phyloP scores from a whole-genome alignment of 2,113 vertebrate genomes.

The Vimba vimba region DNA sequence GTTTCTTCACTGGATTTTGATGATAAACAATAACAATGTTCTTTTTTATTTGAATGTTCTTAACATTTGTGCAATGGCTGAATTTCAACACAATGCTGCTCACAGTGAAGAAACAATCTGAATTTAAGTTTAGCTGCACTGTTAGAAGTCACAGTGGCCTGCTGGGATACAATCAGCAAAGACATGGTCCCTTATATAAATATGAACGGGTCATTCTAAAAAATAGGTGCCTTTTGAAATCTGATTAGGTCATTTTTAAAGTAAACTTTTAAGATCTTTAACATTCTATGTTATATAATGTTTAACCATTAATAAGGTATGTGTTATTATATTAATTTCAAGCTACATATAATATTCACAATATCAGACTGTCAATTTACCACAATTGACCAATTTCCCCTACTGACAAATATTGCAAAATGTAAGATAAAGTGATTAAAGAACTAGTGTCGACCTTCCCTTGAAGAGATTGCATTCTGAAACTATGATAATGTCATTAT shows the following conservation, averaged over 20 bases:
- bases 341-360: neutral
- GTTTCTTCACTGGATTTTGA: neutral
- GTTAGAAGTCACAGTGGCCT: slow-evolving; percentile 29
- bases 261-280: neutral
- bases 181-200: neutral
- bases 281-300: neutral
- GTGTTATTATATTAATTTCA: neutral
- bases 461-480: neutral
- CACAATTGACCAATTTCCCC: neutral
- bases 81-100: neutral
- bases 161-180: slow-evolving; percentile 8
- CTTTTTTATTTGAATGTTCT: neutral
- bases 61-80: neutral
- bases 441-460: too few relatives aligned
- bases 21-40: neutral
- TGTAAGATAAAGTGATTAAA: neutral
- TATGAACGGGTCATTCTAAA: neutral
- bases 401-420: neutral
- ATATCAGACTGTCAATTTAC: neutral
- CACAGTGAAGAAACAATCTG: slow-evolving; percentile 10
- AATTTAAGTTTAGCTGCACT: neutral
- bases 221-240: neutral
- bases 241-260: neutral
- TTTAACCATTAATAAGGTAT: neutral
- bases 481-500: neutral